These are phyloP conservation scores for Cosmia trapezina DNA, from an alignment of 2,888 invertebrate genomes.

Conservation along the genomic window DNA sequence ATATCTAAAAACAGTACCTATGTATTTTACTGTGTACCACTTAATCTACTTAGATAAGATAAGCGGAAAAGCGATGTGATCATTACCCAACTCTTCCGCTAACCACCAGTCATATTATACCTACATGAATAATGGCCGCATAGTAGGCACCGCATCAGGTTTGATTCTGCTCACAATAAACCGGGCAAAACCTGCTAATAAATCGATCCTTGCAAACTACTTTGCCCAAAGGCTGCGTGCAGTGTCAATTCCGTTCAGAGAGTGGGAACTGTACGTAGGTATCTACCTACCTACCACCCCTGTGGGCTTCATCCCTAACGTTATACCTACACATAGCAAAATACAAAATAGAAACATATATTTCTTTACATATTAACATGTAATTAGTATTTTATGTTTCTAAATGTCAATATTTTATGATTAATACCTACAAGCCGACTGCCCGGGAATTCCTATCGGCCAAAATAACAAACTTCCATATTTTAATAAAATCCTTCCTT, in stretches of 20 bases:
- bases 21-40: background rate
- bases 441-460: too few species aligned
- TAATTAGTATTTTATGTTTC: background rate
- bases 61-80: background rate
- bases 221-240: constrained; percentile 11
- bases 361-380: background rate
- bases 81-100: background rate
- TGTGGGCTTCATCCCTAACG: constrained; percentile 17
- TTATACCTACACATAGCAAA: background rate
- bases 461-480: too few species aligned
- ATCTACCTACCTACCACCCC: background rate
- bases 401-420: background rate
- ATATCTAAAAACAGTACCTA: too few species aligned
- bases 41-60: constrained; percentile 1
- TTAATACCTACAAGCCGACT: too few species aligned
- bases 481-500: too few species aligned
- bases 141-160: background rate
- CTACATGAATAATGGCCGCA: background rate
- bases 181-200: background rate
- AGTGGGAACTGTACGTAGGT: background rate
- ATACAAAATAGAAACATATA: background rate
- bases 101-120: background rate
- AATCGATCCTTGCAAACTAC: constrained; percentile 17
- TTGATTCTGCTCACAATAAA: background rate
- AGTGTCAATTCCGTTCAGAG: constrained; percentile 13